Evolutionary conservation across 2,888 invertebrate genomes (phyloP), one percentile per base, ranked within the genome.

Genomic region (Heliconius hortense): DNA sequence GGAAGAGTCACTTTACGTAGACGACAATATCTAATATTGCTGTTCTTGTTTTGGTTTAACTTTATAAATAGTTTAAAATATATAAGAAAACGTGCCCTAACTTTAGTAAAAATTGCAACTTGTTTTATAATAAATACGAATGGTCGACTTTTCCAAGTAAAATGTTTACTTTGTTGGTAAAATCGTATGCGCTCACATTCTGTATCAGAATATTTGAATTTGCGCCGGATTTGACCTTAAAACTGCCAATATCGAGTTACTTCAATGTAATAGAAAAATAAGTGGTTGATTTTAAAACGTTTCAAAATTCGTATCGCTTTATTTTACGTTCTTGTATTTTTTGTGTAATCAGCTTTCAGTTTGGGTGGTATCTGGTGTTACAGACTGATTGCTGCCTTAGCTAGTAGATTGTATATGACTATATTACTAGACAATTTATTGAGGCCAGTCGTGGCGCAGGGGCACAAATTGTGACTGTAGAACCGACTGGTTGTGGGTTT

Each of bases 141-240:
- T n/a, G 64, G n/a, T 15, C 24, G 64, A n/a, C 11, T 31, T n/a
- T n/a, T 31, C 53, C 4, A 31, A 31, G 21, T 56, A 13, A 43
- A 43, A 43, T 3, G 53, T 69, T 56, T 21, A 31, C n/a, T 64
- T n/a, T 31, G 1, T 53, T 5, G 7, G 56, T 69, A 56, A 28
- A 31, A 35, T n/a, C 13, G n/a, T n/a, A 35, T 31, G n/a, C 56
- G 56, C 21, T 69, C 56, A 69, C 56, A 69, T 56, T 69, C 69
- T 31, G 56, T 11, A 56, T n/a, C 69, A 15, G 28, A 53, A 68
- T 68, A 28, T 69, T 56, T 69, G 66, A 66, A 56, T 69, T 56
- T 69, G 56, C 31, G 31, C 69, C 69, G 35, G 31, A 69, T 56
- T n/a, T 24, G 69, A 56, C 53, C 69, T 69, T 31, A 69, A 69